These are phyloP conservation scores for Coryphaenoides rupestris DNA, from an alignment of 2,113 vertebrate species.

Conservation along the genomic window DNA sequence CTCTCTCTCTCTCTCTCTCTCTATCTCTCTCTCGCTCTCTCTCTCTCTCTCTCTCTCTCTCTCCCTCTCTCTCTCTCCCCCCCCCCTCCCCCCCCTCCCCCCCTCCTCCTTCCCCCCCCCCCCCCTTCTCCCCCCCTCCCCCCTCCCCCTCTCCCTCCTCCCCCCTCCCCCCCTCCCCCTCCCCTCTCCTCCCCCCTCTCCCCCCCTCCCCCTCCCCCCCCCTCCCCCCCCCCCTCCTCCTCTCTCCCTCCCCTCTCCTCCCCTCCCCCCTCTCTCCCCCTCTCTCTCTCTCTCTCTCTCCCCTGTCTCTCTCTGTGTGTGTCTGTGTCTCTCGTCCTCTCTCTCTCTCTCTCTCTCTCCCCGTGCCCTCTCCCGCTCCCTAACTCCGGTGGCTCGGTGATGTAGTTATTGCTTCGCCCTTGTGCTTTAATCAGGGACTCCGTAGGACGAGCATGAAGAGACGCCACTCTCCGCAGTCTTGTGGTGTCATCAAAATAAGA, in stretches of 20 bases:
- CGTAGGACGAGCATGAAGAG: slow-evolving; percentile 53
- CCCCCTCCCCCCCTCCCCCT: slow-evolving; percentile 7
- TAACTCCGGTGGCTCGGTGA: slow-evolving; percentile 41
- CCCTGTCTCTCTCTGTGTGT: slow-evolving; percentile 6
- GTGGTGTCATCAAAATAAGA: slow-evolving; percentile 39
- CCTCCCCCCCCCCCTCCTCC: not conserved
- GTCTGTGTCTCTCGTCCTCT: slow-evolving; percentile 6
- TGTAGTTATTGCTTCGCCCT: slow-evolving; percentile 49
- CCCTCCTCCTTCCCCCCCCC: slow-evolving; percentile 11
- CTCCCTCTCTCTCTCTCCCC: not conserved
- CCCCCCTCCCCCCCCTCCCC: too few relatives aligned
- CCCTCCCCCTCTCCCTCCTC: slow-evolving; percentile 6
- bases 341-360: not conserved
- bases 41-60: slow-evolving; percentile 1
- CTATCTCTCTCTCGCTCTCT: not conserved
- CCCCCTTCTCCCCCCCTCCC: not conserved
- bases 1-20: slow-evolving; percentile 10
- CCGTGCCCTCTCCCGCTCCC: not conserved
- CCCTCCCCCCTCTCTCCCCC: not conserved
- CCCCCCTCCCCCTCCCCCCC: not conserved
- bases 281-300: not conserved
- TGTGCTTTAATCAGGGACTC: slow-evolving; percentile 60
- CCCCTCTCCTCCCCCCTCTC: not conserved
- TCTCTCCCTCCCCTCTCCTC: not conserved
- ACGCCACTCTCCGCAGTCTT: slow-evolving; percentile 32